Percentiles rank a stretch among this genome's conserved stretches.
phyloP scores from a whole-genome alignment of 2,888 invertebrate genomes.

The Empis stercorea region DNA sequence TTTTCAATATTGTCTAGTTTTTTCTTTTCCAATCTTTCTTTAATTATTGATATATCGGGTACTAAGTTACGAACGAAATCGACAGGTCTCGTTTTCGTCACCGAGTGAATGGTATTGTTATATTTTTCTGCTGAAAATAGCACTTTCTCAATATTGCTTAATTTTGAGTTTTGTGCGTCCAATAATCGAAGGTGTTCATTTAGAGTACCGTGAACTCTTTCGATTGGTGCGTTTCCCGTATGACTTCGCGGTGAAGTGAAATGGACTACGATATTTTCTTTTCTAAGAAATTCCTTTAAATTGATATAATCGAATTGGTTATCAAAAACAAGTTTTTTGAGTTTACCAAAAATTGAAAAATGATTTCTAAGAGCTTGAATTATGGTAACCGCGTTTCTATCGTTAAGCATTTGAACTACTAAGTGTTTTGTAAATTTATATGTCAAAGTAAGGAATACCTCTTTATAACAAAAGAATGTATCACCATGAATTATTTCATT shows the following conservation, averaged over 20 bases:
- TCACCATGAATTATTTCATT: background rate
- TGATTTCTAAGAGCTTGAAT: background rate
- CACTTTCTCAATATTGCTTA: background rate
- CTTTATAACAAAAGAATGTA: background rate
- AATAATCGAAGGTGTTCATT: constrained; percentile 5
- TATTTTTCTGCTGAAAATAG: background rate
- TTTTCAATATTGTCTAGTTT: background rate
- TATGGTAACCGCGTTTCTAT: constrained; percentile 5
- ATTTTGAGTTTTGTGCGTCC: background rate
- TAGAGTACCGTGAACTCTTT: constrained; percentile 5
- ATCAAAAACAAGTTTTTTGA: background rate
- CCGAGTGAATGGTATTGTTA: background rate
- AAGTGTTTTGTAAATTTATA: constrained; percentile 7
- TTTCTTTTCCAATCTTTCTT: background rate
- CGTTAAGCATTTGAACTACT: too few relatives aligned
- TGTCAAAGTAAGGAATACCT: constrained; percentile 1
- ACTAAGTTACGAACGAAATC: background rate
- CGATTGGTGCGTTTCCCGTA: constrained; percentile 4
- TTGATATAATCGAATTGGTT: constrained; percentile 6
- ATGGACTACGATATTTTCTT: constrained; percentile 1
- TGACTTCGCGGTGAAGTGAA: background rate
- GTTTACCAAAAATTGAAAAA: constrained; percentile 4
- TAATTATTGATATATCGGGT: background rate
- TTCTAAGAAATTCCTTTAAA: constrained; percentile 1
- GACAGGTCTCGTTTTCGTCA: background rate